phyloP scores from a whole-genome alignment of 2,888 invertebrate genomes.

The Hydroisotoma schaefferi region DNA sequence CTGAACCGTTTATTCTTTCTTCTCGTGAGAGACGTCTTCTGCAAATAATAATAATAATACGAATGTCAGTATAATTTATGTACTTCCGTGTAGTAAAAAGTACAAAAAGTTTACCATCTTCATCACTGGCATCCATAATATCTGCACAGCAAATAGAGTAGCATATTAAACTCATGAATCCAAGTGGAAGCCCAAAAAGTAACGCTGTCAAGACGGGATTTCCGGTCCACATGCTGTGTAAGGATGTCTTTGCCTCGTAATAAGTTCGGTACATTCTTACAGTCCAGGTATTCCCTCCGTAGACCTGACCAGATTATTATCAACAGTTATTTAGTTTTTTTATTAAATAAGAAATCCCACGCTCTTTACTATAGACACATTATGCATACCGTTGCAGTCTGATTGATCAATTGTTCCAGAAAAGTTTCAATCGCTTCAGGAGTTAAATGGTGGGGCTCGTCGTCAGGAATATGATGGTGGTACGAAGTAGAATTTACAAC shows the following conservation, averaged over 20 bases:
- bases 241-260: constrained; percentile 75
- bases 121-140: constrained; percentile 85
- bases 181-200: constrained; percentile 88
- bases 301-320: neutral
- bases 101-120: constrained; percentile 56
- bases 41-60: neutral
- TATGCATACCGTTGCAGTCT: constrained; percentile 65
- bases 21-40: neutral
- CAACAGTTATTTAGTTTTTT: neutral
- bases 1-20: neutral
- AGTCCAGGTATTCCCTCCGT: neutral
- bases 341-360: neutral
- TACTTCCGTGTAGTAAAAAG: neutral
- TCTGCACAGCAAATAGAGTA: constrained; percentile 96
- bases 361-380: neutral
- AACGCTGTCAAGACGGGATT: constrained; percentile 90
- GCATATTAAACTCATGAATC: constrained; percentile 87
- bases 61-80: neutral
- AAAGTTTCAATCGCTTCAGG: constrained; percentile 72
- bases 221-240: constrained; percentile 83
- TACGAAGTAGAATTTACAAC: constrained; percentile 89
- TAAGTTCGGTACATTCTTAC: constrained; percentile 63
- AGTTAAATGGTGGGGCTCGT: constrained; percentile 70
- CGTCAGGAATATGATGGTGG: constrained; percentile 86
- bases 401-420: constrained; percentile 71